Evolutionary conservation across 2,113 vertebrate genomes (phyloP), one percentile per base, ranked within the genome.

Genomic region (Excalfactoria chinensis): DNA sequence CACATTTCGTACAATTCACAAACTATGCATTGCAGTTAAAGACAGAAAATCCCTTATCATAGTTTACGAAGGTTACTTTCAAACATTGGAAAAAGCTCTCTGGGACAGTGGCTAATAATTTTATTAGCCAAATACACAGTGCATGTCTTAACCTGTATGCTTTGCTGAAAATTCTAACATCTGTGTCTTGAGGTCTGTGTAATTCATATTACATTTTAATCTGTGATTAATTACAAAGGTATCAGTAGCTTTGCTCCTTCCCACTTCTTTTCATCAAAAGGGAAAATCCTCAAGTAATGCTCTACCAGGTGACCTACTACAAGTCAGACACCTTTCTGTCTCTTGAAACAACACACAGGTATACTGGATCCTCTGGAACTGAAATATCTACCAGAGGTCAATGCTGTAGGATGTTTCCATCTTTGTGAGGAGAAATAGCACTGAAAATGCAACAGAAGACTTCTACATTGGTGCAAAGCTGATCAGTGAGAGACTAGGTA

Each of bases 251-350:
- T 79, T 85, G 37, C 76, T 95, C 46, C 86, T 89, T 91, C 79
- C 64, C 60, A 28, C 60, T 90, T 46, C 60, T 90, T 46, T 44
- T 91, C 94, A 94, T 95, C 91, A 92, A 73, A 94, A 46, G 30
- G 1, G 12, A 86, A 93, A 91, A 93, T 86, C 84, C 91, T 93
- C 77, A 93, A 91, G 89, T 86, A 94, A 93, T 93, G 89, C 87
- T 85, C 56, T 55, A 30, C 72, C 86, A n/a, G 82, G 78, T 85
- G 93, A 74, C 64, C 92, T 79, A 23, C 20, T 76, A 51, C 68
- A 92, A 93, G 46, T 22, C 93, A 87, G 25, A 56, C 55, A n/a
- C 89, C 34, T 63, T 79, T 74, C 49, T 0, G 12, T 68, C 67
- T 32, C 74, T 76, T 89, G 63, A 72, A 64, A 68, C 62, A 69